Percentiles rank a stretch among this genome's conserved stretches.
These are phyloP conservation scores for Trididemnum clinides DNA, from an alignment of 23 tunicate genomes.

Conservation along the genomic window DNA sequence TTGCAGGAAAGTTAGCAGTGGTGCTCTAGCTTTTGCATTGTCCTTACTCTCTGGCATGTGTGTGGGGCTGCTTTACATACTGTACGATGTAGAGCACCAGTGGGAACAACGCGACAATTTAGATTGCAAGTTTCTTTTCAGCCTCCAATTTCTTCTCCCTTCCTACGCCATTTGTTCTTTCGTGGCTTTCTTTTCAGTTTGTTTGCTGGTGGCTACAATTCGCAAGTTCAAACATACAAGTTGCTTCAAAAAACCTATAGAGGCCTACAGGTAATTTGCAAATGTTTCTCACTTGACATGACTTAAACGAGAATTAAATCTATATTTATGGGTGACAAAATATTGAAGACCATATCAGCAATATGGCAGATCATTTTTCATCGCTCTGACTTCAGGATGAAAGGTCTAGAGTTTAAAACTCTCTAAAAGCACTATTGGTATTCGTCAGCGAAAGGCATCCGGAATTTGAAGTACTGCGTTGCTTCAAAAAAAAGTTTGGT, in stretches of 20 bases:
- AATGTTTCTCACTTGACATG: not conserved
- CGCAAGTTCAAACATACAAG: constrained; percentile 18
- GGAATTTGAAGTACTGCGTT: too few species aligned
- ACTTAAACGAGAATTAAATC: not conserved
- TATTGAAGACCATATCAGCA: too few species aligned
- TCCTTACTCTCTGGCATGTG: constrained; percentile 13
- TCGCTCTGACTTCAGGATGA: too few species aligned
- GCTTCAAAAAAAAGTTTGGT: too few species aligned
- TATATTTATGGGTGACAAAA: too few species aligned
- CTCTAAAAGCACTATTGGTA: too few species aligned
- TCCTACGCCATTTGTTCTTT: constrained; percentile 4
- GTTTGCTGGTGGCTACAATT: constrained; percentile 7
- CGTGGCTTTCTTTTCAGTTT: not conserved
- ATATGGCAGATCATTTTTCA: too few species aligned
- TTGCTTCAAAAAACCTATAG: constrained; percentile 32
- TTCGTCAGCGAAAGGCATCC: too few species aligned
- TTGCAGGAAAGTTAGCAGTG: constrained; percentile 21
- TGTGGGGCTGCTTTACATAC: not conserved
- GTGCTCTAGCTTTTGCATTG: not conserved
- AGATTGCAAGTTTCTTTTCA: constrained; percentile 40
- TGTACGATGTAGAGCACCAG: constrained; percentile 27
- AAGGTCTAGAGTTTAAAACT: too few species aligned
- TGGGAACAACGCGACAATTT: not conserved
- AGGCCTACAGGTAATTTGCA: constrained; percentile 47
- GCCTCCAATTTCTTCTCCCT: constrained; percentile 26